Conservation (phyloP, 53 echinoderm and acorn worm genomes). For the Crossaster papposus region DNA sequence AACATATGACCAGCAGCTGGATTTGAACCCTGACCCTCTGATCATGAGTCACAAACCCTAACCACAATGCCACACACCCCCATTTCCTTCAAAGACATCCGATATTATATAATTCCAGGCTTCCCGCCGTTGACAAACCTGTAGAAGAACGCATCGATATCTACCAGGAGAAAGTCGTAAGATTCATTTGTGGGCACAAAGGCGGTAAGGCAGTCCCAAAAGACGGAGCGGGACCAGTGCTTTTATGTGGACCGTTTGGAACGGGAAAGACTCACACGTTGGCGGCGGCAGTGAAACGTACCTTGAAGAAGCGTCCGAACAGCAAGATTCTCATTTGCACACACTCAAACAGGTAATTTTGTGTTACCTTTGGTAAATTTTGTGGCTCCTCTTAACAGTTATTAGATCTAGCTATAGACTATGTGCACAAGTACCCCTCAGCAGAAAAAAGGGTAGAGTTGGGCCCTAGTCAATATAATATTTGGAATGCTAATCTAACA, state of each 20-base stretch:
- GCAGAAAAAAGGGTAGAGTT: too few species aligned
- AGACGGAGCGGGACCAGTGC: slow-evolving; percentile 52
- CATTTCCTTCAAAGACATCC: too few species aligned
- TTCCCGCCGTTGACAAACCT: background rate
- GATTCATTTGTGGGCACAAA: slow-evolving; percentile 59
- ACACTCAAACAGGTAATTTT: slow-evolving; percentile 77
- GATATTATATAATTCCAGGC: too few species aligned
- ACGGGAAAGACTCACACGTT: slow-evolving; percentile 90
- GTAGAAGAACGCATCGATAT: slow-evolving; percentile 29
- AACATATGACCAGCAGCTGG: too few species aligned
- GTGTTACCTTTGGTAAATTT: background rate
- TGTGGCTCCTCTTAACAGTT: too few species aligned
- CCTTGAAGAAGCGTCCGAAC: slow-evolving; percentile 46
- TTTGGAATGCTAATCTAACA: too few species aligned
- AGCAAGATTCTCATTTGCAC: slow-evolving; percentile 88
- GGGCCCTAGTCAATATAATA: too few species aligned
- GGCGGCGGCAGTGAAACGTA: slow-evolving; percentile 69
- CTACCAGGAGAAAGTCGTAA: slow-evolving; percentile 70
- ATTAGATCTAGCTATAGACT: too few species aligned
- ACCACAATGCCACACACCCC: too few species aligned
- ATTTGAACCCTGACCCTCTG: too few species aligned
- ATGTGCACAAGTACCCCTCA: too few species aligned
- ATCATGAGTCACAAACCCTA: too few species aligned
- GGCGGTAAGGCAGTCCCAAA: background rate
- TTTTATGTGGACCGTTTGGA: slow-evolving; percentile 90